These are phyloP conservation scores for Cottoperca gobio DNA, from an alignment of 2,797 vertebrate genomes.

Conservation along the genomic window DNA sequence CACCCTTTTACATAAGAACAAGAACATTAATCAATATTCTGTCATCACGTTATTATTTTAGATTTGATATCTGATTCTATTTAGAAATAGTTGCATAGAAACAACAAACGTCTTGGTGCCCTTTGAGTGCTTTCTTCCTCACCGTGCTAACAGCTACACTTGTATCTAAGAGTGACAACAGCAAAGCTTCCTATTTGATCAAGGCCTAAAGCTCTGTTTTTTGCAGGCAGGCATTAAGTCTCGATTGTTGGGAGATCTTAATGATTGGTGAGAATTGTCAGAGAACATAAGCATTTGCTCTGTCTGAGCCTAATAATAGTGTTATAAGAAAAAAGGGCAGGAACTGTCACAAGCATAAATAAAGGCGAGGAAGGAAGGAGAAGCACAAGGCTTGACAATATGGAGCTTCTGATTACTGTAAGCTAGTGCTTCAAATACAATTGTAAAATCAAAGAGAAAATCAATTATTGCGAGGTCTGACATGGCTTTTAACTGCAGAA, in stretches of 20 bases:
- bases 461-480: slow-evolving; percentile 81
- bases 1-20: slow-evolving; percentile 5
- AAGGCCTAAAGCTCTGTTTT: slow-evolving; percentile 37
- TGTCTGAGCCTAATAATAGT: slow-evolving; percentile 57
- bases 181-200: slow-evolving; percentile 34
- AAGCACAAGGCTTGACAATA: slow-evolving; percentile 70
- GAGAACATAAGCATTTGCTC: slow-evolving; percentile 39
- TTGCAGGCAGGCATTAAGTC: slow-evolving; percentile 22
- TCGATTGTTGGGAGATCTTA: slow-evolving; percentile 45
- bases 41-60: slow-evolving; percentile 28
- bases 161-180: slow-evolving; percentile 38
- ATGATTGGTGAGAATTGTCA: slow-evolving; percentile 48
- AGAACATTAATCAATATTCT: slow-evolving; percentile 26
- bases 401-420: slow-evolving; percentile 49
- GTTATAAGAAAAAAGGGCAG: slow-evolving; percentile 56
- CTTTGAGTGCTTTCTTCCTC: slow-evolving; percentile 21
- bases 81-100: slow-evolving; percentile 10
- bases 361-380: slow-evolving; percentile 67
- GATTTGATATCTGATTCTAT: slow-evolving; percentile 5
- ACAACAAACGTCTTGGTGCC: slow-evolving; percentile 15
- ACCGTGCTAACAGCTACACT: slow-evolving; percentile 8
- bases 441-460: slow-evolving; percentile 68
- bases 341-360: slow-evolving; percentile 71
- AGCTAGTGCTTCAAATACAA: slow-evolving; percentile 76
- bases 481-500: slow-evolving; percentile 76